phyloP scores from a whole-genome alignment of 1,140 invertebrate species.

The Lineus longissimus region DNA sequence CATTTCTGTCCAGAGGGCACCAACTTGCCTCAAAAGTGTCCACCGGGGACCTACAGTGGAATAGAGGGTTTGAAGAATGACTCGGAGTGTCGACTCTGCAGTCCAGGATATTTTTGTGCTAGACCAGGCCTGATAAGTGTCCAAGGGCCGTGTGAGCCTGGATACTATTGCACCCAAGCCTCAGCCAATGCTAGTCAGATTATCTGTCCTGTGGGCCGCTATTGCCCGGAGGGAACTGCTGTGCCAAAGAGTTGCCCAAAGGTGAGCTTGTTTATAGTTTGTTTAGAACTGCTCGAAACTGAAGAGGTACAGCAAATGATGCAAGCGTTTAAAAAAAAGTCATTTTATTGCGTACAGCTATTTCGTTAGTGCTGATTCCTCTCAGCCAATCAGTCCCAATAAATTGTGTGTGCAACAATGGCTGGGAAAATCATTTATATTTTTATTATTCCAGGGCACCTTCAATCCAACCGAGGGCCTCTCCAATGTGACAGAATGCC shows the following conservation, averaged over 20 bases:
- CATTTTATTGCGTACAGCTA: too few relatives aligned
- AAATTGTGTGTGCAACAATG: too few relatives aligned
- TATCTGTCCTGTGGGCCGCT: constrained; percentile 42
- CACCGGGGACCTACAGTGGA: constrained; percentile 39
- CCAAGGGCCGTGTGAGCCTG: constrained; percentile 30
- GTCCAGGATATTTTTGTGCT: constrained; percentile 36
- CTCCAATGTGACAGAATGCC: constrained; percentile 26
- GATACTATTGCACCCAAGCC: constrained; percentile 42
- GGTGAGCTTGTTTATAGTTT: too few relatives aligned
- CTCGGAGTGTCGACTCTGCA: constrained; percentile 40
- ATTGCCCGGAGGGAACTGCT: constrained; percentile 42
- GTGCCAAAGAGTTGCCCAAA: constrained; percentile 38
- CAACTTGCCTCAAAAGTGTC: constrained; percentile 31
- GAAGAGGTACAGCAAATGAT: too few relatives aligned
- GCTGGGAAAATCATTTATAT: too few relatives aligned
- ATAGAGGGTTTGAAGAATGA: constrained; percentile 29
- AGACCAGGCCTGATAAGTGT: constrained; percentile 28
- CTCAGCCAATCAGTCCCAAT: too few relatives aligned
- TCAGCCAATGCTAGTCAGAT: constrained; percentile 29
- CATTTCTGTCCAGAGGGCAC: constrained; percentile 44
- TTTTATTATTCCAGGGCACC: constrained; percentile 37
- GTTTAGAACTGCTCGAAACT: too few relatives aligned
- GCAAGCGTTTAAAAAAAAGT: too few relatives aligned
- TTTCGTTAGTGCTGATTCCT: too few relatives aligned
- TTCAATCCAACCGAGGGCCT: constrained; percentile 40